phyloP scores from a whole-genome alignment of 2,888 invertebrate species.

The Luperina nickerlii region DNA sequence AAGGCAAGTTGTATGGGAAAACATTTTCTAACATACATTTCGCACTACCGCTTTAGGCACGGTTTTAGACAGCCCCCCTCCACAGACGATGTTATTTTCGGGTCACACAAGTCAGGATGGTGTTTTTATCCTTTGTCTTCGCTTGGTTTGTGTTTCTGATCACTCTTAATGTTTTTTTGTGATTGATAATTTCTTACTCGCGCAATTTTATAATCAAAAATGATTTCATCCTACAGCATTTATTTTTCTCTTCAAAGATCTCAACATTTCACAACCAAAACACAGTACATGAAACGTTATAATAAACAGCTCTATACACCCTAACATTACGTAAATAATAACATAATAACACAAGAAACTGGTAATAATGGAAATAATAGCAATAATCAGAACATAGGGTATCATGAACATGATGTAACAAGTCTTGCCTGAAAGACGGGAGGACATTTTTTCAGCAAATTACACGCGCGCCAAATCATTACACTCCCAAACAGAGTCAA shows the following conservation, averaged over 20 bases:
- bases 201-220: background rate
- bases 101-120: too few relatives aligned
- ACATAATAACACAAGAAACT: conserved; percentile 65
- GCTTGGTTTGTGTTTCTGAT: background rate
- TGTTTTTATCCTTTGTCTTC: background rate
- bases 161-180: background rate
- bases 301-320: conserved; percentile 51
- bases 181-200: background rate
- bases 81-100: background rate
- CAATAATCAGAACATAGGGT: conserved; percentile 76
- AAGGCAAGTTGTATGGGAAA: background rate
- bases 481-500: conserved; percentile 89
- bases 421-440: conserved; percentile 73
- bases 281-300: conserved; percentile 49
- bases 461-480: conserved; percentile 88
- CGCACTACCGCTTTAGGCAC: background rate
- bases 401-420: conserved; percentile 77
- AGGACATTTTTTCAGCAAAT: conserved; percentile 88
- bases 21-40: background rate
- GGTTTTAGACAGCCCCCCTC: background rate
- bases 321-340: conserved; percentile 60
- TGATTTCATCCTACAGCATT: background rate
- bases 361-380: conserved; percentile 79
- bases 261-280: conserved; percentile 26
- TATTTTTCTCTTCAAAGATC: conserved; percentile 14